A percentile compares a stretch with the other conserved stretches of the same genome.
Evolutionary conservation across 2,888 invertebrate genomes (phyloP).

Genomic region (Periphyllus acericola): DNA sequence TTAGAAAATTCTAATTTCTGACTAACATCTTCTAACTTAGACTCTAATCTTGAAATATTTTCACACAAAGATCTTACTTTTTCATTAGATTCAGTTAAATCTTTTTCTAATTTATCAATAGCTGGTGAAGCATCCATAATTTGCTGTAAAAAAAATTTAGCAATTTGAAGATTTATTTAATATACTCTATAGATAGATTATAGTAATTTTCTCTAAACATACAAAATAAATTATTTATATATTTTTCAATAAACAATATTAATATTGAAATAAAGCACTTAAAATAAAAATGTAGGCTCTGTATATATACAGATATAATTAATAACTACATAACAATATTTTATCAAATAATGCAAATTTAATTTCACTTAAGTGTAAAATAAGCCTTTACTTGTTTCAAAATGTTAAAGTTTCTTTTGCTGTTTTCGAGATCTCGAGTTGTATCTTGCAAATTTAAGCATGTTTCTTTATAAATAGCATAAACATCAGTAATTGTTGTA

Average conservation of each 20-base stretch:
- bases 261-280: too few relatives aligned
- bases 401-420: slow-evolving; percentile 33
- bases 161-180: background rate
- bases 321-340: too few relatives aligned
- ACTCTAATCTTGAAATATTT: slow-evolving; percentile 21
- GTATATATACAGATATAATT: too few relatives aligned
- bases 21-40: slow-evolving; percentile 8
- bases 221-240: too few relatives aligned
- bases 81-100: slow-evolving; percentile 34
- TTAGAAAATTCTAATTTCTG: slow-evolving; percentile 5
- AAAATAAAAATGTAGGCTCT: too few relatives aligned
- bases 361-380: background rate
- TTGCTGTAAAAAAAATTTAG: slow-evolving; percentile 14
- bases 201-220: background rate
- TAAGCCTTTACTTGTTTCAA: slow-evolving; percentile 39
- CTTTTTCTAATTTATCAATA: slow-evolving; percentile 39
- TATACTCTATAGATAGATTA: background rate
- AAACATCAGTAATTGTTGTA: slow-evolving; percentile 56
- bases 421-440: slow-evolving; percentile 30
- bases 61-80: slow-evolving; percentile 51
- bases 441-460: slow-evolving; percentile 28
- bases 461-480: slow-evolving; percentile 52
- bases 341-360: background rate
- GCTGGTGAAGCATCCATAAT: slow-evolving; percentile 31
- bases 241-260: too few relatives aligned